phyloP scores from a whole-genome alignment of 1,140 invertebrate species.

The Tribolium castaneum region DNA sequence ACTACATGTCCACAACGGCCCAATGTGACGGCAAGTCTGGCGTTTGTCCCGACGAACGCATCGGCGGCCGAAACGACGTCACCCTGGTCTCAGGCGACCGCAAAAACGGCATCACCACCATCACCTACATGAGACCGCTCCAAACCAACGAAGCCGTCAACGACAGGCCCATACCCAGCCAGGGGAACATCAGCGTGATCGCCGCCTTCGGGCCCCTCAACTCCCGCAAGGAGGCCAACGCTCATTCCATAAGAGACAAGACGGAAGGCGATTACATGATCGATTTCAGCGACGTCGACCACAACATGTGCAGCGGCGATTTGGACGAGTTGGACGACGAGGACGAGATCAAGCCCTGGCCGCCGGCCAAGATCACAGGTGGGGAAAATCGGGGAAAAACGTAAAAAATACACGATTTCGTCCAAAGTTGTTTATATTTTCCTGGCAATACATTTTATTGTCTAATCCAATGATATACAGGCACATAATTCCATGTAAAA shows the following conservation, averaged over 20 bases:
- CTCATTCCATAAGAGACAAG: constrained; percentile 79
- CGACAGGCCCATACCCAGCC: constrained; percentile 75
- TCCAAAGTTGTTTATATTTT: too few relatives aligned
- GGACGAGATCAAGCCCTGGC: constrained; percentile 74
- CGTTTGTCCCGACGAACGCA: constrained; percentile 85
- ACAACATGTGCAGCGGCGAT: constrained; percentile 57
- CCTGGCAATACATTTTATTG: too few relatives aligned
- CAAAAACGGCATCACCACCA: constrained; percentile 83
- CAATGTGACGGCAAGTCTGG: constrained; percentile 85
- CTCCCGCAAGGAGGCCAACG: constrained; percentile 81
- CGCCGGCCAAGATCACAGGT: constrained; percentile 67
- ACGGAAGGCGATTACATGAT: constrained; percentile 81
- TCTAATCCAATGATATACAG: too few relatives aligned
- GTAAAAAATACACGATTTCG: too few relatives aligned
- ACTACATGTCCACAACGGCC: constrained; percentile 84
- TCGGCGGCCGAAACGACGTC: constrained; percentile 86
- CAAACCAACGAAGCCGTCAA: constrained; percentile 78
- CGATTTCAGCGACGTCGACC: constrained; percentile 71
- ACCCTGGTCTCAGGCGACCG: constrained; percentile 77
- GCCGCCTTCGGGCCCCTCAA: constrained; percentile 89
- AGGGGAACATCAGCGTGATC: constrained; percentile 78
- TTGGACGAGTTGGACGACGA: constrained; percentile 66
- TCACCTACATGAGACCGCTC: constrained; percentile 81
- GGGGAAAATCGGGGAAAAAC: too few relatives aligned
- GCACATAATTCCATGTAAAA: too few relatives aligned